Conservation (phyloP, 2,888 invertebrate genomes). For the Leistus spinibarbis region DNA sequence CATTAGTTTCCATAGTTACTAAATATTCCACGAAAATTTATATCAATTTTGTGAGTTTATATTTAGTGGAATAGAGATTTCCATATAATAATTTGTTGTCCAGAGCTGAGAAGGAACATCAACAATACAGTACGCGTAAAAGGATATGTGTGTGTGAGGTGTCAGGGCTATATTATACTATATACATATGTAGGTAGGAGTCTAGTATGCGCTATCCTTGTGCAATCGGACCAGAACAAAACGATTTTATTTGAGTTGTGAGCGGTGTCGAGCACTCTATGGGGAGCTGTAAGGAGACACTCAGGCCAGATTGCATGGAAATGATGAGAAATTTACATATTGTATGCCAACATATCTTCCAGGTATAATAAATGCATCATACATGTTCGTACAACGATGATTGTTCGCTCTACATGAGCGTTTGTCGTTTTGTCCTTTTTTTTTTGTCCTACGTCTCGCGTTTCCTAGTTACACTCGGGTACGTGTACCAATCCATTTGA, state of each 20-base stretch:
- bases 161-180: no score
- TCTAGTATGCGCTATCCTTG: no score
- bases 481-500: not conserved
- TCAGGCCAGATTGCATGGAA: slow-evolving; percentile 37
- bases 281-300: slow-evolving; percentile 35
- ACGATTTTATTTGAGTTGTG: slow-evolving; percentile 38
- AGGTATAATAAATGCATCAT: slow-evolving; percentile 1
- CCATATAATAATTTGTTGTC: no score
- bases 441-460: no score
- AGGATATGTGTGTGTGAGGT: no score
- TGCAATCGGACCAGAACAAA: slow-evolving; percentile 36
- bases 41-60: no score
- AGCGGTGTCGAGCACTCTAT: slow-evolving; percentile 1
- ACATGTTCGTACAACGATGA: not conserved
- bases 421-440: not conserved
- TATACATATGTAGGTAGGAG: no score
- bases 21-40: no score
- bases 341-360: slow-evolving; percentile 31
- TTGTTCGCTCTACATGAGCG: not conserved
- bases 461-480: not conserved
- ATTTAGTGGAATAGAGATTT: no score
- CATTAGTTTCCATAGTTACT: no score
- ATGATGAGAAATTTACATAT: slow-evolving; percentile 34
- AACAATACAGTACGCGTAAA: no score
- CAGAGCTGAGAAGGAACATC: no score